Percentiles rank a stretch among this genome's conserved stretches.
Conservation (phyloP, 2,797 vertebrate genomes). For the Syngnathus rostellatus region DNA sequence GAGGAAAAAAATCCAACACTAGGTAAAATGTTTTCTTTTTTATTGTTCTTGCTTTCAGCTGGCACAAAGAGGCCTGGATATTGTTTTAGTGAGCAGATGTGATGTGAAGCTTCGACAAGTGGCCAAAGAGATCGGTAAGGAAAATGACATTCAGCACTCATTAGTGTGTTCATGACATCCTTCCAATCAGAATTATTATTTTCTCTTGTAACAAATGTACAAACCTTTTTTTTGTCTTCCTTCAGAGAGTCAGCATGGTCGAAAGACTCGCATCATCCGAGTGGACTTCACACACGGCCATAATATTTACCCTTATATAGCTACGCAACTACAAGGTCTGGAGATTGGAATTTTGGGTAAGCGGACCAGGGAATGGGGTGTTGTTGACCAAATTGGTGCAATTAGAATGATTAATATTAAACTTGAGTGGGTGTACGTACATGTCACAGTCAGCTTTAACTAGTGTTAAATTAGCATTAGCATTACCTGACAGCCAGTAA, state of each 20-base stretch:
- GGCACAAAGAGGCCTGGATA: constrained; percentile 70
- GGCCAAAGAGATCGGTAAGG: constrained; percentile 69
- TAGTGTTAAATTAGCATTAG: too few species aligned
- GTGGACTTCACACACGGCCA: constrained; percentile 68
- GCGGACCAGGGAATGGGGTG: not conserved
- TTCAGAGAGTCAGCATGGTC: constrained; percentile 57
- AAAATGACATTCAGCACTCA: not conserved
- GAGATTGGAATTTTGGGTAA: constrained; percentile 77
- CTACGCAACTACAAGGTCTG: constrained; percentile 55
- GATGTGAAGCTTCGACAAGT: constrained; percentile 58
- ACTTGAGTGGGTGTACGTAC: too few species aligned
- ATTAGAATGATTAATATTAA: too few species aligned
- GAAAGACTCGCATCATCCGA: constrained; percentile 61
- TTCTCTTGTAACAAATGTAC: not conserved
- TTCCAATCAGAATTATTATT: not conserved
- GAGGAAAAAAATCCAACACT: not conserved
- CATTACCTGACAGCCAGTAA: too few species aligned
- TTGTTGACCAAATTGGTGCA: too few species aligned
- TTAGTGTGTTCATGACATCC: not conserved
- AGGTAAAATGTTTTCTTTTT: too few species aligned
- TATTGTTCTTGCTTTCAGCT: constrained; percentile 53
- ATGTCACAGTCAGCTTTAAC: too few species aligned
- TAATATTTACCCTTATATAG: constrained; percentile 65
- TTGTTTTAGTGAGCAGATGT: constrained; percentile 70
- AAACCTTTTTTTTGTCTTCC: constrained; percentile 5